Percentiles rank a stretch among this genome's conserved stretches.
Conservation (phyloP, 30 jellyfish, hydroid and myxozoan genomes). For the Pelagia noctiluca region DNA sequence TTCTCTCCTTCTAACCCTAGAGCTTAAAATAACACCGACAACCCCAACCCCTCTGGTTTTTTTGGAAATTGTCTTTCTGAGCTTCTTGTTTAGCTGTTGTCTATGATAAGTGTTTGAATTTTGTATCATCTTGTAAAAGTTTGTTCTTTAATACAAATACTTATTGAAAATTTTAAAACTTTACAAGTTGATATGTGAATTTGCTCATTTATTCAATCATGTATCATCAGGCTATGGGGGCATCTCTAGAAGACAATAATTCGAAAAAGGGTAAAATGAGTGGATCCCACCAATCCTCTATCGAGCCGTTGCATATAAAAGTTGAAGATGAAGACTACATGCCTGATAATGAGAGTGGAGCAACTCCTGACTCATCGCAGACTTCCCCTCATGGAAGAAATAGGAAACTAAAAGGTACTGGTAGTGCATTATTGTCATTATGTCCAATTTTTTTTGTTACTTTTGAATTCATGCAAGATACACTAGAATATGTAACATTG, state of each 20-base stretch:
- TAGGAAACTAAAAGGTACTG: constrained; percentile 39
- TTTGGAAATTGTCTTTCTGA: too few species aligned
- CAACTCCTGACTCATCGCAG: constrained; percentile 70
- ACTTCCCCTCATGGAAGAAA: constrained; percentile 51
- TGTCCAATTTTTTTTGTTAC: neutral
- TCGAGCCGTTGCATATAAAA: constrained; percentile 63
- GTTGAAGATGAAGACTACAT: constrained; percentile 69
- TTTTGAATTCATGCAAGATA: neutral
- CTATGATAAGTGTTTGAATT: too few species aligned
- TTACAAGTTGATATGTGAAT: too few species aligned
- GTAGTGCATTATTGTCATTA: neutral
- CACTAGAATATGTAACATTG: neutral
- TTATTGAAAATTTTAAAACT: too few species aligned
- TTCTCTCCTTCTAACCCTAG: too few species aligned
- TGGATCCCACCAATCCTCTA: constrained; percentile 31
- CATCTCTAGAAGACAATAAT: constrained; percentile 45
- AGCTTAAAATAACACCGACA: too few species aligned
- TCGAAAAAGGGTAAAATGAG: constrained; percentile 52
- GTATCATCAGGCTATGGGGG: constrained; percentile 11
- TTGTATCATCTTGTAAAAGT: neutral
- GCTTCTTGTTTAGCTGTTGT: too few species aligned
- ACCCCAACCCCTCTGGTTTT: too few species aligned
- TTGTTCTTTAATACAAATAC: neutral
- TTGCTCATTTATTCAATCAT: too few species aligned
- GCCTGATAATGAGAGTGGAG: constrained; percentile 63